phyloP scores from a whole-genome alignment of 2,113 vertebrate genomes.

The Bagarius yarrelli region DNA sequence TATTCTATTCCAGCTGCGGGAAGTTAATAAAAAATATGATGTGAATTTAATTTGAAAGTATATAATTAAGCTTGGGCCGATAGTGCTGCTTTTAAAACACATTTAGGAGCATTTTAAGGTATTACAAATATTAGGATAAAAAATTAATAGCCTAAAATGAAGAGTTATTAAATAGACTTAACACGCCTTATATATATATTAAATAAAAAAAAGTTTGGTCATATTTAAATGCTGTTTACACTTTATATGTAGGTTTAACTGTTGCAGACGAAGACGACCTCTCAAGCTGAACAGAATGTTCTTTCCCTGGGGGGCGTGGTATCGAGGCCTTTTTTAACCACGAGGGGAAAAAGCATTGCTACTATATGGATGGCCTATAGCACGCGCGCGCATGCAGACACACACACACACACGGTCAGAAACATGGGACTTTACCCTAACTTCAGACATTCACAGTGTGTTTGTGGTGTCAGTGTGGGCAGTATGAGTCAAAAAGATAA shows the following conservation, averaged over 20 bases:
- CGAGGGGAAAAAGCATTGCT: conserved; percentile 52
- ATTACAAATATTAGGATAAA: background rate
- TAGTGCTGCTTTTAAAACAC: background rate
- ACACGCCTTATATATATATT: background rate
- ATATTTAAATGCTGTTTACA: conserved; percentile 56
- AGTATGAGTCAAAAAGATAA: background rate
- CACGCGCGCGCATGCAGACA: background rate
- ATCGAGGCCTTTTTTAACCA: conserved; percentile 53
- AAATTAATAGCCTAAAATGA: background rate
- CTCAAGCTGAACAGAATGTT: conserved; percentile 71
- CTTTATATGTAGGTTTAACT: conserved; percentile 60
- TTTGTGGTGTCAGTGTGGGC: background rate
- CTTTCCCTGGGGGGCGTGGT: conserved; percentile 64
- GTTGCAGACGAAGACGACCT: conserved; percentile 61
- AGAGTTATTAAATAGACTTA: background rate
- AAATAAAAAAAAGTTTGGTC: background rate
- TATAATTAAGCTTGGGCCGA: background rate
- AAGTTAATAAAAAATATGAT: background rate
- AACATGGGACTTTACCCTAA: background rate
- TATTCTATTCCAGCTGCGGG: background rate
- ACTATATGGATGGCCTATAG: conserved; percentile 39
- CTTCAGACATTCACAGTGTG: background rate
- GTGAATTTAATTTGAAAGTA: background rate
- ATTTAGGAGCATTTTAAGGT: background rate
- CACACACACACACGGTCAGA: conserved; percentile 12